Conservation (phyloP, 1,140 invertebrate genomes). For the Drosophila setifemur region DNA sequence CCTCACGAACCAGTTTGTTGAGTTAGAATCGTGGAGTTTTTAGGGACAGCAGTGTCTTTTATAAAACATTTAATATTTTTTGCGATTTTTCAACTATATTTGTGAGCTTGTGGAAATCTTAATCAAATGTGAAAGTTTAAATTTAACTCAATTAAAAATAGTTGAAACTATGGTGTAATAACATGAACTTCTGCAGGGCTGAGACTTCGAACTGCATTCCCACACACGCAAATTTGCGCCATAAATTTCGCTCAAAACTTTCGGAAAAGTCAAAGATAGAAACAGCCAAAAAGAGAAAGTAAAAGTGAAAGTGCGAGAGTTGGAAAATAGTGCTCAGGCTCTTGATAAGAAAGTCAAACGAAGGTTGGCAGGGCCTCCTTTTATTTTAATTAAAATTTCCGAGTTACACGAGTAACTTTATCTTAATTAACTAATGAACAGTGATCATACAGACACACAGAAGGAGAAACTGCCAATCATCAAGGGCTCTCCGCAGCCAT, state of each 20-base stretch:
- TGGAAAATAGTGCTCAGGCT: constrained; percentile 17
- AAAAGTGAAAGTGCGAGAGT: constrained; percentile 4
- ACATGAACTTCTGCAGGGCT: too few species aligned
- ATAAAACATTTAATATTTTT: too few species aligned
- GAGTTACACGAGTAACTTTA: constrained; percentile 1
- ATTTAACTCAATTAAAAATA: too few species aligned
- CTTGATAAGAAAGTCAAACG: constrained; percentile 32
- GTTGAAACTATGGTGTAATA: too few species aligned
- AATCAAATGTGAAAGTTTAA: too few species aligned
- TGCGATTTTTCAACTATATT: too few species aligned
- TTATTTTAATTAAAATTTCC: constrained; percentile 61
- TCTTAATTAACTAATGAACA: constrained; percentile 39
- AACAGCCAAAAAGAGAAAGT: constrained; percentile 1
- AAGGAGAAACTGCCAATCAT: not conserved
- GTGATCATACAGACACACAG: not conserved
- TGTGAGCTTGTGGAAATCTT: too few species aligned
- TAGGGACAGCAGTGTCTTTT: too few species aligned
- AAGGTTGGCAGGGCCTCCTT: constrained; percentile 14
- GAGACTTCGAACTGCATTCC: not conserved
- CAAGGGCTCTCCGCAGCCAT: constrained; percentile 23
- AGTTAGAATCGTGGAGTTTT: too few species aligned
- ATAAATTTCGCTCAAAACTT: constrained; percentile 62
- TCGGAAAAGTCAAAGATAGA: constrained; percentile 37
- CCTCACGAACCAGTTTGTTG: too few species aligned
- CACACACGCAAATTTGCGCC: constrained; percentile 45